These are phyloP conservation scores for Narcine bancroftii DNA, from an alignment of 2,113 vertebrate genomes.

Conservation along the genomic window DNA sequence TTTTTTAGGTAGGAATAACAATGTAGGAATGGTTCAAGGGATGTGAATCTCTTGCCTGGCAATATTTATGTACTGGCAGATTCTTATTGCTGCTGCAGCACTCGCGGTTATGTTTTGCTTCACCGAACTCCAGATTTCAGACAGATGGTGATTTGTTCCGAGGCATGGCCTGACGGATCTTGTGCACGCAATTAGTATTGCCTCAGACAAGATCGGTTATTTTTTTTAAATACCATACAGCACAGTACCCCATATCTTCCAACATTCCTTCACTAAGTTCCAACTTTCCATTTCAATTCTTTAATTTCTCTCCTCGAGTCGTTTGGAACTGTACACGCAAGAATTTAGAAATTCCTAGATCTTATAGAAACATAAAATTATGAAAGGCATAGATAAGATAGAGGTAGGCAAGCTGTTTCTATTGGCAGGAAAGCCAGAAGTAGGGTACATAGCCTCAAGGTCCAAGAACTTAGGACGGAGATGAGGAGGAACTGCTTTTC, in stretches of 20 bases:
- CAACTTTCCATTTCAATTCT: neutral
- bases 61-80: slow-evolving; percentile 15
- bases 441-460: too few species aligned
- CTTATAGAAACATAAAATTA: too few species aligned
- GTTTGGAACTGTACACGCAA: too few species aligned
- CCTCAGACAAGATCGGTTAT: neutral
- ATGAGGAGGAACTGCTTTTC: too few species aligned
- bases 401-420: too few species aligned
- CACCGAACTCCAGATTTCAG: neutral
- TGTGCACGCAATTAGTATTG: neutral
- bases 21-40: neutral
- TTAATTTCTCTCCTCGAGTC: too few species aligned
- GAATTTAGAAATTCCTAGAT: too few species aligned
- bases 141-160: slow-evolving; percentile 21
- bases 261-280: neutral
- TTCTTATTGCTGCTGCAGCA: neutral
- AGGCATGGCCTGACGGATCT: slow-evolving; percentile 12
- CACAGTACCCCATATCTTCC: neutral
- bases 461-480: too few species aligned
- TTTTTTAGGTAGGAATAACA: too few species aligned
- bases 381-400: too few species aligned
- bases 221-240: neutral
- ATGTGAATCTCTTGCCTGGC: neutral
- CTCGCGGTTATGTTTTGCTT: slow-evolving; percentile 5
- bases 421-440: too few species aligned